These are phyloP conservation scores for Macrophya alboannulata DNA, from an alignment of 2,888 invertebrate genomes.

Conservation along the genomic window DNA sequence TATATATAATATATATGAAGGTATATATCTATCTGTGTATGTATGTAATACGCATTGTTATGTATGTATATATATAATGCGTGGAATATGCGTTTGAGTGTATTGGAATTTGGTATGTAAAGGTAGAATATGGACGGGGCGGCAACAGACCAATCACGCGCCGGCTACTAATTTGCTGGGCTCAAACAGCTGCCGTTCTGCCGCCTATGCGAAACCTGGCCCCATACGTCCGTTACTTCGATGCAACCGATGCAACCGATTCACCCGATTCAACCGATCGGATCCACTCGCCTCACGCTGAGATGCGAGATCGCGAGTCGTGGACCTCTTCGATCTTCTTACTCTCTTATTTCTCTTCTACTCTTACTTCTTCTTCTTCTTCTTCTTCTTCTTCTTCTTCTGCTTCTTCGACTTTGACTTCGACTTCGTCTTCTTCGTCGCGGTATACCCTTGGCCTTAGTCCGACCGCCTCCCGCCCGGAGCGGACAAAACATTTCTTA, in stretches of 20 bases:
- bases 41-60: not conserved
- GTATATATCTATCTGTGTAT: not conserved
- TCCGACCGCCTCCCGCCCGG: slow-evolving; percentile 62
- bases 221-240: not conserved
- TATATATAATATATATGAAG: not conserved
- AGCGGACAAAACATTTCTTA: slow-evolving; percentile 80
- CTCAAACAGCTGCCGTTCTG: slow-evolving; percentile 79
- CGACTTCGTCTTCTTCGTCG: slow-evolving; percentile 49
- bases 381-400: slow-evolving; percentile 56
- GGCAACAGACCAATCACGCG: slow-evolving; percentile 80
- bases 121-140: slow-evolving; percentile 76
- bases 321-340: slow-evolving; percentile 55
- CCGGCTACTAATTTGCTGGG: slow-evolving; percentile 80
- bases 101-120: not conserved
- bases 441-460: slow-evolving; percentile 46
- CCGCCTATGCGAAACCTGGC: slow-evolving; percentile 76
- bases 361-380: slow-evolving; percentile 30
- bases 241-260: slow-evolving; percentile 27
- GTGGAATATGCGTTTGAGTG: not conserved
- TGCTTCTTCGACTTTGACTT: slow-evolving; percentile 58
- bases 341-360: slow-evolving; percentile 66
- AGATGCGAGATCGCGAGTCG: slow-evolving; percentile 53
- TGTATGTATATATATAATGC: not conserved
- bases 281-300: slow-evolving; percentile 67
- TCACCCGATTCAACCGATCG: slow-evolving; percentile 20